phyloP scores from a whole-genome alignment of 2,888 invertebrate genomes.

The Drosophila putrida region DNA sequence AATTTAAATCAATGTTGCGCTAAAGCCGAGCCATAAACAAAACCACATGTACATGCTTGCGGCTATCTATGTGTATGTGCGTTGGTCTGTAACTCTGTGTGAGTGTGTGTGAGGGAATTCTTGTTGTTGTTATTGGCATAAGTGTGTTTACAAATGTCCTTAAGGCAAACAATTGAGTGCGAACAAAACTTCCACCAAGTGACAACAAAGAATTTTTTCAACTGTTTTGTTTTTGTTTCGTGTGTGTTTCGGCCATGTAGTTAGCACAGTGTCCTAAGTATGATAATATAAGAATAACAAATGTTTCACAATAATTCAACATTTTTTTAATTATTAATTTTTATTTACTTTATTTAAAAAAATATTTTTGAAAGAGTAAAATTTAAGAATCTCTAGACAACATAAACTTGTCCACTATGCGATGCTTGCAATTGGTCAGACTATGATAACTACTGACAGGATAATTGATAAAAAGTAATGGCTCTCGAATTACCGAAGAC shows the following conservation, averaged over 20 bases:
- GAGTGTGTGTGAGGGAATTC: slow-evolving; percentile 16
- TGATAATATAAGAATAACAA: not conserved
- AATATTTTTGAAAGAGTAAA: no score
- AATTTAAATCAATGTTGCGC: slow-evolving; percentile 81
- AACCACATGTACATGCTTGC: slow-evolving; percentile 74
- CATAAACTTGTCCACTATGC: not conserved
- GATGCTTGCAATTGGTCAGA: not conserved
- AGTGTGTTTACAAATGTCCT: slow-evolving; percentile 78
- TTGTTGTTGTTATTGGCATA: slow-evolving; percentile 35
- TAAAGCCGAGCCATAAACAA: slow-evolving; percentile 78
- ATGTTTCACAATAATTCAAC: no score
- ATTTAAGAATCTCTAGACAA: no score
- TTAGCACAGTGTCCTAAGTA: slow-evolving; percentile 53
- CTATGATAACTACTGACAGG: not conserved
- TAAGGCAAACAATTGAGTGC: slow-evolving; percentile 83
- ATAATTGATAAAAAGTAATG: not conserved
- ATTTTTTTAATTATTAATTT: no score
- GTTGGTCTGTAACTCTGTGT: slow-evolving; percentile 12
- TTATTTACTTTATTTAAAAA: not conserved
- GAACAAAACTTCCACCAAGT: slow-evolving; percentile 80
- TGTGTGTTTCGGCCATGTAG: slow-evolving; percentile 17
- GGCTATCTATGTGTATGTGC: slow-evolving; percentile 38
- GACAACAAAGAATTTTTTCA: slow-evolving; percentile 71
- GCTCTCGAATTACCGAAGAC: not conserved
- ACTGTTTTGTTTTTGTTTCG: slow-evolving; percentile 58